Evolutionary conservation across 2,797 vertebrate species (phyloP), one percentile per base, ranked within the genome.

Genomic region (Crocidura indochinensis): DNA sequence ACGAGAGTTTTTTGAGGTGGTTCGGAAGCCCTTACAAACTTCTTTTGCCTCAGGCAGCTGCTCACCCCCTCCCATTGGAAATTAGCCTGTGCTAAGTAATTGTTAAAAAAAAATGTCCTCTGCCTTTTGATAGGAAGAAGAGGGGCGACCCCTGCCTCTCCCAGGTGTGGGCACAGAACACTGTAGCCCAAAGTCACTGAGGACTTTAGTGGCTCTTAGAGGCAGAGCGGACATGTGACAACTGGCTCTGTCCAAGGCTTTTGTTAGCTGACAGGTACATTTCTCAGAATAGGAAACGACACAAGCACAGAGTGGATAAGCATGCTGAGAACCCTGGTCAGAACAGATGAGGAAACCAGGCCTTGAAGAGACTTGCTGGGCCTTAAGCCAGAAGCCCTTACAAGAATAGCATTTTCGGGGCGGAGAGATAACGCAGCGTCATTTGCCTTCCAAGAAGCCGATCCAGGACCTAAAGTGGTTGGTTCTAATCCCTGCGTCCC

Each of bases 141-240:
- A 38, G 44, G 2, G 0, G 12, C 6, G 8, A 24, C 53, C 47
- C 49, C 9, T 75, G 68, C 67, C 47, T 27, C 62, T 8, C 38
- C 51, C 51, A 12, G 17, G 51, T 17, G 4, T 53, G 51, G 51
- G 51, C 12, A 53, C 12, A 14, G 51, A 17, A 17, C 51, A 53
- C 51, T 53, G 51, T 53, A 17, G 51, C 51, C 51, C 4, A 4
- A 53, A 17, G 51, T 12, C 49, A 53, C 82, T 4, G 4, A 4
- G 51, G 2, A 14, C 10, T 14, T 44, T 2, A 0, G 26, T 47
- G 1, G 24, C 46, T 1, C 9, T 15, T 2, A 3, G 1, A 0
- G 49, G n/a, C 20, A 7, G 26, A 29, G 0, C 22, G 15, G 51
- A 53, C 51, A 53, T 4, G 51, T 53, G 51, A 14, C 11, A 53